Conservation (phyloP, 2,888 invertebrate genomes). For the Muschampia plurimacula region DNA sequence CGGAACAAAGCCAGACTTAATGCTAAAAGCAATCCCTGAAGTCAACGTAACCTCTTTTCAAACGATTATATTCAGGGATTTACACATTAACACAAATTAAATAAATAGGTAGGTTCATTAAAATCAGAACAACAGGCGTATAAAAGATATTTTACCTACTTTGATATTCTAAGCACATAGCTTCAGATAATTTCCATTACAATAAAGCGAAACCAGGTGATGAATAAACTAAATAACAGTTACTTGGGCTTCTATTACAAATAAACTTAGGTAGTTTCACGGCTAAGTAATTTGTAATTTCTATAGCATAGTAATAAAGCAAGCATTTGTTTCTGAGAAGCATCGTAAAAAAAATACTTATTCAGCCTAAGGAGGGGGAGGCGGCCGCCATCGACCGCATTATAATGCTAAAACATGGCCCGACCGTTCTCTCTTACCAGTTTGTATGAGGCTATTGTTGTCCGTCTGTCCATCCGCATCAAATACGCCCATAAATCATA, state of each 20-base stretch:
- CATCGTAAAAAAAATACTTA: conserved; percentile 70
- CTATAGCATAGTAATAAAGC: conserved; percentile 25
- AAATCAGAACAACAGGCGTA: no score
- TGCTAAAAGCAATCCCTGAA: no score
- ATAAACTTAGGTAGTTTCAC: conserved; percentile 14
- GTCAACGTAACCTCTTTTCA: no score
- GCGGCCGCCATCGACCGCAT: conserved; percentile 63
- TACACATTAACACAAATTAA: no score
- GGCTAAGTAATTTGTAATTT: conserved; percentile 25
- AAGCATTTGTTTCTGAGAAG: conserved; percentile 68
- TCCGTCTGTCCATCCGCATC: conserved; percentile 81
- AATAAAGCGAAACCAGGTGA: neutral
- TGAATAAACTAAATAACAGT: conserved; percentile 17
- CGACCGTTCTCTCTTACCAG: conserved; percentile 64
- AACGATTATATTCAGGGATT: no score
- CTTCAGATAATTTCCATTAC: neutral
- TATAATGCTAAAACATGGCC: conserved; percentile 77
- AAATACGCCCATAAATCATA: conserved; percentile 82
- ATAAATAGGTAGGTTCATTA: no score
- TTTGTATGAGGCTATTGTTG: conserved; percentile 77
- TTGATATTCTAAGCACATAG: neutral
- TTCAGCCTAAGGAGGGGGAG: conserved; percentile 59
- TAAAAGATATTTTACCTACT: neutral
- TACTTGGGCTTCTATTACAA: conserved; percentile 8
- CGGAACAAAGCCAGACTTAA: no score